These are phyloP conservation scores for Thymelicus lineola DNA, from an alignment of 2,888 invertebrate species.

Conservation along the genomic window DNA sequence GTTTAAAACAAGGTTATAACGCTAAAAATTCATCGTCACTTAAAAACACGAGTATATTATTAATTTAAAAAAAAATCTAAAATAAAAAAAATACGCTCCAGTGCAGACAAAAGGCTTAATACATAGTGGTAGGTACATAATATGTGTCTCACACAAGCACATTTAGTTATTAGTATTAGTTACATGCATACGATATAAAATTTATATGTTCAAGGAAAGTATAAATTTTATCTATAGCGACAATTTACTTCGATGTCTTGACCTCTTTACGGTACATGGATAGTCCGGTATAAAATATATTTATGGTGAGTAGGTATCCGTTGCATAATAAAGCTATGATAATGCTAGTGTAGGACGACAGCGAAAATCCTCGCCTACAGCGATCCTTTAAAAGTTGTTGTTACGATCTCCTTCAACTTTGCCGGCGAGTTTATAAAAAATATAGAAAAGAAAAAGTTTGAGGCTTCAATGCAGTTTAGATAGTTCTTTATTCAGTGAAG, in stretches of 20 bases:
- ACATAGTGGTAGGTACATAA: too few species aligned
- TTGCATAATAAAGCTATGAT: not conserved
- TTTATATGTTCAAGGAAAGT: not conserved
- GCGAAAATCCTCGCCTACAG: not conserved
- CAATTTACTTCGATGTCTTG: slow-evolving; percentile 1
- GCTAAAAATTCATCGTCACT: too few species aligned
- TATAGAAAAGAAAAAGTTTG: not conserved
- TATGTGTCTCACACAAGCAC: too few species aligned
- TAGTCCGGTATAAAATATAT: slow-evolving; percentile 8
- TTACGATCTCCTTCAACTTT: not conserved
- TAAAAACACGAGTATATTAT: too few species aligned
- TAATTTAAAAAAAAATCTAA: too few species aligned
- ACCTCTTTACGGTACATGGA: not conserved
- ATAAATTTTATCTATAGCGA: slow-evolving; percentile 5
- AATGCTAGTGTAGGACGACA: not conserved
- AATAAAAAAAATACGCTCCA: too few species aligned
- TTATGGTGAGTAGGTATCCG: slow-evolving; percentile 3
- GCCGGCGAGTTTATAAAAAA: not conserved
- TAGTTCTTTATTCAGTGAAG: too few species aligned
- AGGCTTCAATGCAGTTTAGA: not conserved
- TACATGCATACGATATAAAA: too few species aligned
- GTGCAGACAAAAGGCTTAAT: too few species aligned
- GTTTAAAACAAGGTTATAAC: too few species aligned
- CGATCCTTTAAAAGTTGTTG: not conserved
- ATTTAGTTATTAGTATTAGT: too few species aligned